phyloP scores from a whole-genome alignment of 2,888 invertebrate genomes.

The Pseudococcus longispinus region DNA sequence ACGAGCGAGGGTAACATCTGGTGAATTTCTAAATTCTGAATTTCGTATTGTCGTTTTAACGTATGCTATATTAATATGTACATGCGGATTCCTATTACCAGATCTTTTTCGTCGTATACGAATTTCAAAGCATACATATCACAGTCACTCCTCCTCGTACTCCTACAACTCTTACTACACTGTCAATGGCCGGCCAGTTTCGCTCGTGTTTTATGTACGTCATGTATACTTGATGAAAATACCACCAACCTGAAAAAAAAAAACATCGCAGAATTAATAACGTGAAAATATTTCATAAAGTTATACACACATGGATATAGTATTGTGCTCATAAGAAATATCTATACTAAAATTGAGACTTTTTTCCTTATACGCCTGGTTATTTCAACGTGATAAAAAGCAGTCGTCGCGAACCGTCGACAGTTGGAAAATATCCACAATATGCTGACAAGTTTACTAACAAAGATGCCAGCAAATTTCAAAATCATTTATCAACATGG shows the following conservation, averaged over 20 bases:
- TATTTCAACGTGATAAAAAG: neutral
- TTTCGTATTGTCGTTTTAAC: constrained; percentile 18
- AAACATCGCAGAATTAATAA: neutral
- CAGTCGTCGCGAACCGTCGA: neutral
- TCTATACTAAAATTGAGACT: neutral
- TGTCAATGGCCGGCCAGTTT: neutral
- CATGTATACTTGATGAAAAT: neutral
- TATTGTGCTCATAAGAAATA: neutral
- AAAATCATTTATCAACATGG: neutral
- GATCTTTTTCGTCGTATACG: neutral
- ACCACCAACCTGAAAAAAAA: neutral
- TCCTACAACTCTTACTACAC: neutral
- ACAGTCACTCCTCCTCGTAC: neutral
- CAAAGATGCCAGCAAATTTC: neutral
- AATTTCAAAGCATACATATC: neutral
- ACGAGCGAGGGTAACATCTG: constrained; percentile 1
- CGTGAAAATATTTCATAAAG: neutral
- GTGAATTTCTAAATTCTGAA: constrained; percentile 7
- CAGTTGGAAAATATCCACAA: neutral
- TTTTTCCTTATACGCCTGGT: neutral
- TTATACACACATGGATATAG: neutral
- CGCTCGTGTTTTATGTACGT: neutral
- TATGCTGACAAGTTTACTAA: neutral
- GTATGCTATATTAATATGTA: neutral
- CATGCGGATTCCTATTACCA: neutral